These are phyloP conservation scores for Oncorhynchus nerka DNA, from an alignment of 2,113 vertebrate species.

Conservation along the genomic window DNA sequence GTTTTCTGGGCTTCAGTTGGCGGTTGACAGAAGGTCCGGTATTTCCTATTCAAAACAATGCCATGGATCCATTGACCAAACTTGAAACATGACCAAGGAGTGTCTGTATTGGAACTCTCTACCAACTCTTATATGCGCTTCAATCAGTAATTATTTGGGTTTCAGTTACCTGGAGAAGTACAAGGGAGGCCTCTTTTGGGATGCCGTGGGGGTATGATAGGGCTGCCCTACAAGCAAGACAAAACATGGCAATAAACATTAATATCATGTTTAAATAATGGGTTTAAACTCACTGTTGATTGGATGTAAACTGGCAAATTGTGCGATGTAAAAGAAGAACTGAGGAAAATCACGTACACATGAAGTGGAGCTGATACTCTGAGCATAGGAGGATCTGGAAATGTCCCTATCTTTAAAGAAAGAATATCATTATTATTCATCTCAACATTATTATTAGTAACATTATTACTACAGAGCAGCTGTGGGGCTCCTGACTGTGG, in stretches of 20 bases:
- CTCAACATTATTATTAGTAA: not conserved
- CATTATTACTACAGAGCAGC: constrained; percentile 20
- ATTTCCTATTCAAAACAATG: constrained; percentile 5
- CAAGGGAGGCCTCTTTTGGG: not conserved
- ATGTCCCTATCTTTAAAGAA: constrained; percentile 57
- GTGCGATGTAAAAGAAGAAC: not conserved
- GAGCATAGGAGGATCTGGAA: constrained; percentile 25
- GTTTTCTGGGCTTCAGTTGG: constrained; percentile 60
- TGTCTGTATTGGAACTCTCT: not conserved
- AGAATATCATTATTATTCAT: not conserved
- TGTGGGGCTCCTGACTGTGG: not conserved
- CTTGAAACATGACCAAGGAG: not conserved
- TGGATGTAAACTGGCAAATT: not conserved
- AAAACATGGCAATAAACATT: not conserved
- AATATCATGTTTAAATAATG: not conserved
- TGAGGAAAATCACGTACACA: constrained; percentile 39
- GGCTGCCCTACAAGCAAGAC: constrained; percentile 39
- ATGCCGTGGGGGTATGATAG: not conserved
- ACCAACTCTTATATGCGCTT: not conserved
- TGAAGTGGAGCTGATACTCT: constrained; percentile 4
- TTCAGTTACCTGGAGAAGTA: constrained; percentile 27
- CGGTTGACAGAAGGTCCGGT: constrained; percentile 56
- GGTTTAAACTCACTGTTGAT: not conserved
- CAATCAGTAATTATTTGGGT: not conserved
- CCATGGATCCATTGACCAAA: not conserved